Evolutionary conservation across 2,113 vertebrate species (phyloP).

Genomic region (Oncorhynchus clarkii): DNA sequence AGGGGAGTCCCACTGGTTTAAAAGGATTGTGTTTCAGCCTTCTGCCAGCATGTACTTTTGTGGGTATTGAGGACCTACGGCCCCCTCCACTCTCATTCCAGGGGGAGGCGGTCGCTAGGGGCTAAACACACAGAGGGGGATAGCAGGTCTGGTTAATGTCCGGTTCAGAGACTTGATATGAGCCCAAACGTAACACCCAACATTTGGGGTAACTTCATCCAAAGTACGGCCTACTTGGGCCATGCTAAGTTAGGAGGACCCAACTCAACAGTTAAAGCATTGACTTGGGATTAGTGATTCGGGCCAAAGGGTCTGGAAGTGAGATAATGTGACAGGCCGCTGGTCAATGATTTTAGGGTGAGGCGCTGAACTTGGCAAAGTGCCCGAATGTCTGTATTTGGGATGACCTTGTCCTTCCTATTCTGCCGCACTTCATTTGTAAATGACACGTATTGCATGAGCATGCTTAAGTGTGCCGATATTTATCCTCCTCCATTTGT

Average conservation of each 20-base stretch:
- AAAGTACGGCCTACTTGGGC: background rate
- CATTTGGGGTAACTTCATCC: constrained; percentile 20
- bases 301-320: background rate
- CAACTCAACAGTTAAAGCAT: background rate
- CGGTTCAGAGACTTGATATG: constrained; percentile 54
- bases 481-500: constrained; percentile 38
- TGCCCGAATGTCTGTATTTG: constrained; percentile 57
- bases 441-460: constrained; percentile 38
- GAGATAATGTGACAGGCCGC: background rate
- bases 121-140: constrained; percentile 51
- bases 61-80: constrained; percentile 33
- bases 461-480: constrained; percentile 35
- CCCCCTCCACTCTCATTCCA: constrained; percentile 50
- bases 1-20: constrained; percentile 29
- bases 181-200: constrained; percentile 26
- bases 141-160: constrained; percentile 63
- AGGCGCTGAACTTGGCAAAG: constrained; percentile 28
- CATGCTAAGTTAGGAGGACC: background rate
- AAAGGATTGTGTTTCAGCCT: constrained; percentile 61
- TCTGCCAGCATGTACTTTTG: constrained; percentile 58
- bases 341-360: constrained; percentile 19
- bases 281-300: background rate
- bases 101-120: constrained; percentile 60
- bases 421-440: constrained; percentile 64
- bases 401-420: constrained; percentile 51